Conservation (phyloP, 2,113 vertebrate genomes). For the Corythornis madagascariensis region DNA sequence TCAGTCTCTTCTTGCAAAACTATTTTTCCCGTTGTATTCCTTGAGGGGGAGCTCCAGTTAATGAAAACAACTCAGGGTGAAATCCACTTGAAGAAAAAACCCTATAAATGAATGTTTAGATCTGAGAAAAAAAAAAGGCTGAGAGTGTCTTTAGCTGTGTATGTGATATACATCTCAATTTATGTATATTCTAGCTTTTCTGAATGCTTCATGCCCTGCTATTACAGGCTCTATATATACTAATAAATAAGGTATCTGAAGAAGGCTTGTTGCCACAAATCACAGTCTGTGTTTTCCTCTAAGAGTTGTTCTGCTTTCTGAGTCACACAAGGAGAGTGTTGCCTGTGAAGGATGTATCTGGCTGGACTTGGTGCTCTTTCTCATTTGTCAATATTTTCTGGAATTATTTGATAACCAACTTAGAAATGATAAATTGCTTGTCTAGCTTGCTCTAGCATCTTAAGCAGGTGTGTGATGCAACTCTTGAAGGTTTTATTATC, state of each 20-base stretch:
- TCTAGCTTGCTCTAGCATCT: neutral
- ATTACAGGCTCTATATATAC: neutral
- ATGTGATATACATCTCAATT: neutral
- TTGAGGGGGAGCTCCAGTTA: conserved; percentile 71
- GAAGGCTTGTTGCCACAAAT: neutral
- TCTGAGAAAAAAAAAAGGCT: neutral
- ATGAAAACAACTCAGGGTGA: neutral
- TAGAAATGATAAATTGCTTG: neutral
- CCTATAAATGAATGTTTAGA: neutral
- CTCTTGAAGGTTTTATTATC: neutral
- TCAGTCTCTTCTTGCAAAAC: neutral
- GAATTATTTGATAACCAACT: neutral
- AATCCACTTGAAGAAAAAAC: neutral
- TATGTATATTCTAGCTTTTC: neutral
- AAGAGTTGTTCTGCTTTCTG: neutral
- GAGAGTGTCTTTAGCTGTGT: neutral
- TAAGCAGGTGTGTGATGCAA: neutral
- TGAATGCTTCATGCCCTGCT: neutral
- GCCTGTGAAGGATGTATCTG: neutral
- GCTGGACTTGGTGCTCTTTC: neutral
- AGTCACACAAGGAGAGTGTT: neutral
- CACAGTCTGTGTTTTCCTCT: neutral
- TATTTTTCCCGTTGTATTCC: conserved; percentile 43
- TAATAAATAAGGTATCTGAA: neutral
- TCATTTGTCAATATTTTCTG: neutral